These are phyloP conservation scores for Lepidocyrtoides sp. DNA, from an alignment of 2,888 invertebrate species.

Conservation along the genomic window DNA sequence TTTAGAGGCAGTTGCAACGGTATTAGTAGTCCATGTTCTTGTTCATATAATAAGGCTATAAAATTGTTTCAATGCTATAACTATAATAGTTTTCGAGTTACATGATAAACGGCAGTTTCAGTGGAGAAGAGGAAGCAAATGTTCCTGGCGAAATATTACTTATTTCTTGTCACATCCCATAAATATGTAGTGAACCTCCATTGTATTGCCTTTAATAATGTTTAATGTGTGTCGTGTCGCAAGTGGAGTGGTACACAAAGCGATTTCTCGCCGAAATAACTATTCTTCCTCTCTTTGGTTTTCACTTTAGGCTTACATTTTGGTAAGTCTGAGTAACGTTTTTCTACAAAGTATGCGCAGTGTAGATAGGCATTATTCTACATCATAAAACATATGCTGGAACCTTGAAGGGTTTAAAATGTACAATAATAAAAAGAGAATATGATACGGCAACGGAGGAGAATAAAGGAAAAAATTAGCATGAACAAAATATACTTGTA, in stretches of 20 bases:
- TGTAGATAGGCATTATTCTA: neutral
- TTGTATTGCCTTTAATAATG: constrained; percentile 15
- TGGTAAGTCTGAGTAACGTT: neutral
- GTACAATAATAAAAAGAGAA: neutral
- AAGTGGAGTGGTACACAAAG: neutral
- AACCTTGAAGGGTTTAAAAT: neutral
- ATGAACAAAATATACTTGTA: neutral
- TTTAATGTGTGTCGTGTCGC: neutral
- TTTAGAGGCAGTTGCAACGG: neutral
- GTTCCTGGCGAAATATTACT: constrained; percentile 18
- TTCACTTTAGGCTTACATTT: neutral
- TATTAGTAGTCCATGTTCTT: neutral
- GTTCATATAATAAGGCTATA: neutral
- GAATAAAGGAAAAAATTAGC: neutral
- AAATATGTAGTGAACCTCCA: constrained; percentile 3
- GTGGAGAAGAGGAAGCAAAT: neutral
- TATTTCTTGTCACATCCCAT: constrained; percentile 37
- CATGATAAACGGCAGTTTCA: constrained; percentile 1
- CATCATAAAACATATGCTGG: constrained; percentile 1
- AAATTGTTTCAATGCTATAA: neutral
- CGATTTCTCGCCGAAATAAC: neutral
- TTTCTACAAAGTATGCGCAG: neutral
- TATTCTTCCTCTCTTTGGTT: neutral
- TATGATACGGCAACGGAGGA: neutral
- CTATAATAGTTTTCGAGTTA: neutral